Base-by-base conservation (phyloP, 2,797 vertebrate species). In the Gymnocypris eckloni region DNA sequence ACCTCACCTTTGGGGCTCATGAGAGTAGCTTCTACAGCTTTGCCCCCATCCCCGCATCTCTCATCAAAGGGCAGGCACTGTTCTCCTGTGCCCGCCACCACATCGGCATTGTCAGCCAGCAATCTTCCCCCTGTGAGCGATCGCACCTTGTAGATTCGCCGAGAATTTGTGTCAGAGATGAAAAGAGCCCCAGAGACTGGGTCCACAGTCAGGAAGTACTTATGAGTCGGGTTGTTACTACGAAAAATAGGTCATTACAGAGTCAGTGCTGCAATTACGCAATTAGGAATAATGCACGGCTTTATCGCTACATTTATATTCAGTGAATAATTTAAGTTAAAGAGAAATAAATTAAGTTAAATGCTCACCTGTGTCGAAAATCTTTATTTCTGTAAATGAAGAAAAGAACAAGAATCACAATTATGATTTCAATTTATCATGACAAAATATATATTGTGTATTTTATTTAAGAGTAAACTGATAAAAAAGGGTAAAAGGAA, bases 171-270 rank as follows among this genome's bases (percentile, higher is more conserved):
- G 93, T 99, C 98, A 0, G 98, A 99, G 90, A 99, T 96, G 61
- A 96, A 99, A 83, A 99, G 93, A 0, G 96, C 97, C 84, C 98
- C 98, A 1, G 97, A 97, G 89, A 99, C 97, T 2, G 98, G 98
- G 93, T 99, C 98, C 90, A 99, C 97, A 0, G 98, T 98, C 95
- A 99, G 92, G 94, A 99, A 99, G 94, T 99, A 99, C 93, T 99
- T 99, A 91, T 99, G 98, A 13, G 98, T 98, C 0, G 98, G 98
- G 93, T 99, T 99, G 93, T 99, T 99, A 94, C 98, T 99, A 89
- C 3, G 66, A 43, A 75, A 81, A 48, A 90, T 41, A 79, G 54
- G 48, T 28, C 50, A 8, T 79, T 12, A 56, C 4, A 3, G 10
- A 66, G 66, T 88, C 50, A 89, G 81, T 39, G 52, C 50, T 66